Evolutionary conservation across 2,797 vertebrate genomes (phyloP), one percentile per base, ranked within the genome.

Genomic region (Cryptoprocta ferox): DNA sequence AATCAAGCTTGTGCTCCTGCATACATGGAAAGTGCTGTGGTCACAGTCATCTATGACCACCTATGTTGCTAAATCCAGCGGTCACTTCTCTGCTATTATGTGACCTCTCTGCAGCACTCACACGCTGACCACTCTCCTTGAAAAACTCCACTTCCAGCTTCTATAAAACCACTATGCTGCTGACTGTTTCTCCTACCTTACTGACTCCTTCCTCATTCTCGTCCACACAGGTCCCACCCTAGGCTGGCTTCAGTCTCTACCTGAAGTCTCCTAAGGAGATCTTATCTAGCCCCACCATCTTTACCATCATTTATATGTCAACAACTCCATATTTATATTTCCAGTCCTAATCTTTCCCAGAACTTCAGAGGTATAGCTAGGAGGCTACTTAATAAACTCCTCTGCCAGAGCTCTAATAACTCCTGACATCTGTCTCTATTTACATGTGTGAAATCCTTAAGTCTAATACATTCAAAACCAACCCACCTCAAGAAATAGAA

Each of bases 401-500:
- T 75, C 42, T 45, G 71, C 42, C 42, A 75, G 28, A 75, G 39
- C 8, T 75, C 71, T 75, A 28, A 18, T 45, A 75, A 75, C 28
- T 75, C 71, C 45, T 30, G 26, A 85, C 12, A 87, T 53, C 39
- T 53, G 9, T 88, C 66, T 94, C 59, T 32, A 92, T 15, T 42
- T 48, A 93, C 83, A 79, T 14, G 14, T 76, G 7, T 87, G n/a
- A 91, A 91, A 96, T 91, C 30, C 56, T 80, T 78, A 70, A 93
- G 45, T 48, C 73, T 71, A 85, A 37, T 32, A 83, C 10, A 3
- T 83, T 94, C 68, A 86, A 95, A 91, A 95, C 24, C n/a, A 39
- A 50, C 53, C 32, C 78, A 81, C 32, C 30, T 97, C 53, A 88
- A 88, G 45, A 97, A 89, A 94, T 0, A 90, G 13, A 10, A 81